Evolutionary conservation across 2,888 invertebrate genomes (phyloP).

Genomic region (Ormyrus pomaceus): DNA sequence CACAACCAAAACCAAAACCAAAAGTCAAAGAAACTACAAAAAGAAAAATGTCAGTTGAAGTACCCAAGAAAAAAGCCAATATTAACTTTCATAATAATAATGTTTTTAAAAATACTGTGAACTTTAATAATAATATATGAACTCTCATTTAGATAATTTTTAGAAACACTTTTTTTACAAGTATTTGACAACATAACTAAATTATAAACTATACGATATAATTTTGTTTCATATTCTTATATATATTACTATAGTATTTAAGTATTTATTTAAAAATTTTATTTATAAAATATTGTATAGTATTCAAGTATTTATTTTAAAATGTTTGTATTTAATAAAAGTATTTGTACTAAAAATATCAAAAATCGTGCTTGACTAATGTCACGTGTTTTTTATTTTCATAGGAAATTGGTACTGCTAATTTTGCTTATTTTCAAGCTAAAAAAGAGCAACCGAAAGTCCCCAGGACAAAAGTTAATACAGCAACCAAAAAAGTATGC

Average conservation of each 20-base stretch:
- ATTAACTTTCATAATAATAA: neutral
- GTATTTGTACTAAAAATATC: slow-evolving; percentile 1
- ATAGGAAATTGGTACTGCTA: too few relatives aligned
- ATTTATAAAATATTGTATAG: too few relatives aligned
- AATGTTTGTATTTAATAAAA: slow-evolving; percentile 1
- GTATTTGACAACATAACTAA: slow-evolving; percentile 8
- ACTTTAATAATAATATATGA: too few relatives aligned
- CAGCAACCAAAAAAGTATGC: slow-evolving; percentile 28
- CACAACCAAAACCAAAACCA: neutral
- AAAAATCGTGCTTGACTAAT: too few relatives aligned
- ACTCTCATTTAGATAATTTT: slow-evolving; percentile 11
- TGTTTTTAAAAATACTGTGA: too few relatives aligned
- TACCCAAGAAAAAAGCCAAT: slow-evolving; percentile 21
- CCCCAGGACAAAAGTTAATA: slow-evolving; percentile 23
- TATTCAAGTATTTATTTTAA: neutral
- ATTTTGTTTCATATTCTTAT: slow-evolving; percentile 30
- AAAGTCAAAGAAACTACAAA: neutral
- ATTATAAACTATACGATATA: slow-evolving; percentile 1
- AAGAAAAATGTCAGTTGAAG: neutral
- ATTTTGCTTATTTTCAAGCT: too few relatives aligned
- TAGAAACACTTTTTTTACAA: neutral
- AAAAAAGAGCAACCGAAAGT: neutral
- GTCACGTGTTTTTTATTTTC: too few relatives aligned
- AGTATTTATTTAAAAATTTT: neutral
- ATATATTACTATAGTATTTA: neutral